These are phyloP conservation scores for Drosophila ambigua DNA, from an alignment of 1,140 invertebrate genomes.

Conservation along the genomic window DNA sequence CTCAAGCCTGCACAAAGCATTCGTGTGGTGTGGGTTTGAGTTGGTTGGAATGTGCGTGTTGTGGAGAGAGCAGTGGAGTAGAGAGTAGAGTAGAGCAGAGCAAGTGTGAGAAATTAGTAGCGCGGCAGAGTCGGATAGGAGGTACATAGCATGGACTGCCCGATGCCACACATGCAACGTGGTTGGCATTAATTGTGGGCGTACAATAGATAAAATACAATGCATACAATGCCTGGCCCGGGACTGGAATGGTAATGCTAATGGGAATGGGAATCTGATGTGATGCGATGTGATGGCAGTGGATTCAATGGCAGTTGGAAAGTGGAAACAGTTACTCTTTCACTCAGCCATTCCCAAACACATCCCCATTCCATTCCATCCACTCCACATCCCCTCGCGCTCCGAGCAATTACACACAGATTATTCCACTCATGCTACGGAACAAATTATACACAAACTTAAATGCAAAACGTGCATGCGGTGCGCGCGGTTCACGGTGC, in stretches of 20 bases:
- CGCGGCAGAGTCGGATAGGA: constrained; percentile 30
- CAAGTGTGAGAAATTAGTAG: constrained; percentile 75
- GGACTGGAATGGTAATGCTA: too few relatives aligned
- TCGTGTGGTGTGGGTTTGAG: constrained; percentile 18
- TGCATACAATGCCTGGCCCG: constrained; percentile 32
- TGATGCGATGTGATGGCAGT: too few relatives aligned
- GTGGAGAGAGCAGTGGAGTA: constrained; percentile 14
- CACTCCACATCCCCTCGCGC: constrained; percentile 15
- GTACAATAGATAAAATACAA: constrained; percentile 66
- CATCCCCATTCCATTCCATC: constrained; percentile 33
- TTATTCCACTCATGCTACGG: constrained; percentile 85
- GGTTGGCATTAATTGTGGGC: constrained; percentile 72
- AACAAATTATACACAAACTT: constrained; percentile 45
- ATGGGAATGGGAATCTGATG: too few relatives aligned
- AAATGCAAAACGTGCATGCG: constrained; percentile 41
- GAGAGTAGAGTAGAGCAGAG: constrained; percentile 25
- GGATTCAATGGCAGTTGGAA: constrained; percentile 11
- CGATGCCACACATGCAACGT: constrained; percentile 33
- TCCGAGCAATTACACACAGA: constrained; percentile 52
- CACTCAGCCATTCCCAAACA: constrained; percentile 20
- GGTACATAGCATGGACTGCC: constrained; percentile 4
- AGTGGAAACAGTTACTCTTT: constrained; percentile 42
- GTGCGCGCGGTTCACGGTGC: neutral
- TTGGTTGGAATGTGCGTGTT: constrained; percentile 23
- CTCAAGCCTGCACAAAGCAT: constrained; percentile 87